Evolutionary conservation across 2,113 vertebrate species (phyloP).

Genomic region (Microcebus murinus): DNA sequence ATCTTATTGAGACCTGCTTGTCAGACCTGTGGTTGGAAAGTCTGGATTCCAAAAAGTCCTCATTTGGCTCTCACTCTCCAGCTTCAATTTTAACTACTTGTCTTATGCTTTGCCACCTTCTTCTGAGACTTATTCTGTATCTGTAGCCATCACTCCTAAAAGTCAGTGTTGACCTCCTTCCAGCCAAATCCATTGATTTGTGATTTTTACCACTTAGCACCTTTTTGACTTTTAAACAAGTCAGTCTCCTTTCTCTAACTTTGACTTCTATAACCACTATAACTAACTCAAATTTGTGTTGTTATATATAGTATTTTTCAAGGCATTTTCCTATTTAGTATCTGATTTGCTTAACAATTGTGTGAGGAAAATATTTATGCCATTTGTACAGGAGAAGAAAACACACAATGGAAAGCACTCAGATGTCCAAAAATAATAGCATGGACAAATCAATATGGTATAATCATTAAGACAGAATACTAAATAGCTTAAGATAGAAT

Average conservation of each 20-base stretch:
- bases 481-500: not conserved
- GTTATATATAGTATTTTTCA: not conserved
- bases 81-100: not conserved
- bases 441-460: not conserved
- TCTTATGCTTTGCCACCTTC: not conserved
- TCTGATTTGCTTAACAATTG: not conserved
- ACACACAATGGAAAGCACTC: not conserved
- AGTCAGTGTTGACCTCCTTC: not conserved
- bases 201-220: conserved; percentile 1
- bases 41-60: conserved; percentile 27
- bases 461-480: not conserved
- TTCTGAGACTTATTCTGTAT: conserved; percentile 36
- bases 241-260: not conserved
- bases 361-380: not conserved
- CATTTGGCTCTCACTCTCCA: not conserved
- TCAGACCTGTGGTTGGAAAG: not conserved
- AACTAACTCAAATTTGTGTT: conserved; percentile 8
- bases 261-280: conserved; percentile 29
- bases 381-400: not conserved
- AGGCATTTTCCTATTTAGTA: conserved; percentile 19
- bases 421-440: not conserved
- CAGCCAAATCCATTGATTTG: not conserved
- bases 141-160: not conserved
- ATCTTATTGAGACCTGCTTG: conserved; percentile 29
- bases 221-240: not conserved